Conservation (phyloP, 1,140 invertebrate genomes). For the Oscheius sp. region DNA sequence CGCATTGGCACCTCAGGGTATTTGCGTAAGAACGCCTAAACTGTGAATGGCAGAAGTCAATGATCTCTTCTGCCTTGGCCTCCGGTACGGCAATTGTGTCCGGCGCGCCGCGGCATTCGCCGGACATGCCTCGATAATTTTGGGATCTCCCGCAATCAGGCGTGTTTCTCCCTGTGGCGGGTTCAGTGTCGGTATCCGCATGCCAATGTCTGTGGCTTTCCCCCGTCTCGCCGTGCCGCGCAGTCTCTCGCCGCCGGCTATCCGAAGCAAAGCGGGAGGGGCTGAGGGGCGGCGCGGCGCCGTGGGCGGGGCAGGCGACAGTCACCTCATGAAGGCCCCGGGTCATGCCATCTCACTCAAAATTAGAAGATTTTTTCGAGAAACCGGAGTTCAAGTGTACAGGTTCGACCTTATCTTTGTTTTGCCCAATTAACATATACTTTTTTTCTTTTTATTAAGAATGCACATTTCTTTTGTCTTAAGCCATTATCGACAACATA, state of each 20-base stretch:
- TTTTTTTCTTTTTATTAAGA: background rate
- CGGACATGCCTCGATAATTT: too few relatives aligned
- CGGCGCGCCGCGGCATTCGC: too few relatives aligned
- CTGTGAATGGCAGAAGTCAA: too few relatives aligned
- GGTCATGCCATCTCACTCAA: constrained; percentile 20
- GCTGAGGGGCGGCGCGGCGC: background rate
- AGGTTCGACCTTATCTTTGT: background rate
- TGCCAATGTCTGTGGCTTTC: background rate
- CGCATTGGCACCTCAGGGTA: too few relatives aligned
- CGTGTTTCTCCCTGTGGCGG: background rate
- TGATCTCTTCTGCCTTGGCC: too few relatives aligned
- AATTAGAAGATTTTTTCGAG: constrained; percentile 6
- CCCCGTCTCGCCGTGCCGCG: background rate
- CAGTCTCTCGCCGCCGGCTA: constrained; percentile 5
- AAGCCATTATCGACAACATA: too few relatives aligned
- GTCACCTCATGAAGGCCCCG: constrained; percentile 13
- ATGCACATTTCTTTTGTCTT: background rate
- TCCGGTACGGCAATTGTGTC: too few relatives aligned
- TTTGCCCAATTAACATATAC: background rate
- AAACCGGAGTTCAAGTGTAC: background rate
- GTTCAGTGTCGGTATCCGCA: constrained; percentile 7
- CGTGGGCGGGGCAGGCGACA: background rate
- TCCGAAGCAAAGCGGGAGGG: constrained; percentile 2
- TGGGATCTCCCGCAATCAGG: too few relatives aligned
- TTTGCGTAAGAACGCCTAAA: too few relatives aligned